Conservation (phyloP, 2,113 vertebrate species). For the Eublepharis macularius region DNA sequence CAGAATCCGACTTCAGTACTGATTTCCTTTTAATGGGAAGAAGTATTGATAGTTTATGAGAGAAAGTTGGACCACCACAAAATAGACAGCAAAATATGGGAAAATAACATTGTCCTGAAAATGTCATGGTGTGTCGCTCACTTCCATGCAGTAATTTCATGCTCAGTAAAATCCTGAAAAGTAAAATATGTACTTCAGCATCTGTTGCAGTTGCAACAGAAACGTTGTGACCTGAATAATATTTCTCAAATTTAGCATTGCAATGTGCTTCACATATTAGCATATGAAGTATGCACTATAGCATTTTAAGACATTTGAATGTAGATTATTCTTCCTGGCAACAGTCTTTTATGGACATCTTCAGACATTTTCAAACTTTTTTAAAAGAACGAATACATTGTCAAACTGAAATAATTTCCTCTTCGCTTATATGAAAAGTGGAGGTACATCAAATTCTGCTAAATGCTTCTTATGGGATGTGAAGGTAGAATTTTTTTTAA, state of each 20-base stretch:
- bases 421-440: neutral
- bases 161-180: neutral
- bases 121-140: neutral
- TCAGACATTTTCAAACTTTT: neutral
- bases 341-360: neutral
- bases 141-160: neutral
- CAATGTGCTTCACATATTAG: neutral
- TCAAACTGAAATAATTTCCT: neutral
- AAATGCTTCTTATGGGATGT: neutral
- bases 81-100: neutral
- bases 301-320: neutral
- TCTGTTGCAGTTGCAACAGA: neutral
- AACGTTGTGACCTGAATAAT: neutral
- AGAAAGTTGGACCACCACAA: neutral
- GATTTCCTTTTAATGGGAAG: neutral
- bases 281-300: neutral
- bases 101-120: neutral
- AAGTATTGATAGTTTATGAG: neutral
- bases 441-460: neutral
- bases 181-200: neutral
- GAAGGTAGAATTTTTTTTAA: neutral
- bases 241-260: neutral
- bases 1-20: neutral
- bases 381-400: neutral
- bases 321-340: neutral